These are phyloP conservation scores for Myotis myotis DNA, from an alignment of 2,797 vertebrate species.

Conservation along the genomic window DNA sequence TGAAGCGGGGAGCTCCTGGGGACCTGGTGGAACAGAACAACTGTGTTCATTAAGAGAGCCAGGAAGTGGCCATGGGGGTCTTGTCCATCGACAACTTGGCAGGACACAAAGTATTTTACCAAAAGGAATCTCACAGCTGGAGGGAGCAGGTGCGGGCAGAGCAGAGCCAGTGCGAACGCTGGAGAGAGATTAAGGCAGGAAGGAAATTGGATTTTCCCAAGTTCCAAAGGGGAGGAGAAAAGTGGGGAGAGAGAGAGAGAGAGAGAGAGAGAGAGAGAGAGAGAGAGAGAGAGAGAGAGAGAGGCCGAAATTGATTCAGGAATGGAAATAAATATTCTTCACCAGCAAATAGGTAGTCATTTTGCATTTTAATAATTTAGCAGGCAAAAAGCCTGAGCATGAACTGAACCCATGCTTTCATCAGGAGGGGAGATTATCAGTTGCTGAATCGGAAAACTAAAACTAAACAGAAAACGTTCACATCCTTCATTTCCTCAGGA, in stretches of 20 bases:
- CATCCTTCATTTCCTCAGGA: constrained; percentile 71
- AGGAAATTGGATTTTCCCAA: constrained; percentile 87
- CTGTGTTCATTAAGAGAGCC: constrained; percentile 81
- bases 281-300: neutral
- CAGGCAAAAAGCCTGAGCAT: constrained; percentile 81
- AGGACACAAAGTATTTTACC: constrained; percentile 84
- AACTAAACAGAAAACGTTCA: constrained; percentile 82
- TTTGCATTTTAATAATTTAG: constrained; percentile 80
- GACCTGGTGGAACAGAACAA: constrained; percentile 77
- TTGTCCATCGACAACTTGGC: constrained; percentile 81
- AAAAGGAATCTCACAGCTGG: constrained; percentile 84
- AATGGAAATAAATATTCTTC: constrained; percentile 69
- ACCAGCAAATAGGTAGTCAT: constrained; percentile 68
- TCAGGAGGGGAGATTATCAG: constrained; percentile 80
- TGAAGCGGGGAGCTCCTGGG: constrained; percentile 64
- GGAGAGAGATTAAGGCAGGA: constrained; percentile 84
- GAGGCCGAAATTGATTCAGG: constrained; percentile 71
- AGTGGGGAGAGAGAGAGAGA: neutral
- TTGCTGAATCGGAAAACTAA: constrained; percentile 80
- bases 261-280: constrained; percentile 35
- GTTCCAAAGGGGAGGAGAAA: constrained; percentile 79
- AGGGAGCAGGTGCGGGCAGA: constrained; percentile 85
- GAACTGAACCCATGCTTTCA: constrained; percentile 77
- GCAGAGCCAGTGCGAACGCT: constrained; percentile 80
- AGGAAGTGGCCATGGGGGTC: constrained; percentile 80